phyloP scores from a whole-genome alignment of 2,113 vertebrate genomes.

The Myodes glareolus region DNA sequence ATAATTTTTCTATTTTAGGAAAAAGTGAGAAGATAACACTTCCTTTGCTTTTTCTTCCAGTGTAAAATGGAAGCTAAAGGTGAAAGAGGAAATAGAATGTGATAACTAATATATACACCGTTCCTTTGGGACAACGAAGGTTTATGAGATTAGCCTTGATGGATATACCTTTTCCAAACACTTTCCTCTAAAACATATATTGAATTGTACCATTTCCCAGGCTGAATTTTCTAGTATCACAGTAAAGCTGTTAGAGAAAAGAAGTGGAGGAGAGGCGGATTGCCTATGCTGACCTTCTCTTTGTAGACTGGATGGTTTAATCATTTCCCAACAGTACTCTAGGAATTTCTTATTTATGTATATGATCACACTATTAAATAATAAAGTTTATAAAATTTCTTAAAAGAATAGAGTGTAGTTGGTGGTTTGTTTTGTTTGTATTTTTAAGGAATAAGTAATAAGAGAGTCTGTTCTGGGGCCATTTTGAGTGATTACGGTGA shows the following conservation, averaged over 20 bases:
- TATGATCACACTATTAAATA: not conserved
- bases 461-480: not conserved
- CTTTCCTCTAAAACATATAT: not conserved
- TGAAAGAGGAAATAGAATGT: not conserved
- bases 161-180: not conserved
- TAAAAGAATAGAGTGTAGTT: not conserved
- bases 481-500: not conserved
- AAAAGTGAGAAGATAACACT: not conserved
- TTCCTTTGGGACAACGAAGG: not conserved
- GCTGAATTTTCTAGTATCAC: not conserved
- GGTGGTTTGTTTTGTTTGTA: not conserved
- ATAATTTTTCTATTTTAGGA: not conserved
- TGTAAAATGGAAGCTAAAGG: not conserved
- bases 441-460: not conserved
- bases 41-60: not conserved
- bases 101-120: not conserved
- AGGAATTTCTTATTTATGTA: not conserved
- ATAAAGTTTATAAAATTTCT: not conserved
- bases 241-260: not conserved
- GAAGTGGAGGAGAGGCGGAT: accelerated
- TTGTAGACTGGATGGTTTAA: not conserved
- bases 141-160: not conserved
- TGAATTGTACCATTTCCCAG: not conserved
- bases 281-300: not conserved
- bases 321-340: not conserved